Evolutionary conservation across 2,888 invertebrate genomes (phyloP).

Genomic region (Lasioglossum morio): DNA sequence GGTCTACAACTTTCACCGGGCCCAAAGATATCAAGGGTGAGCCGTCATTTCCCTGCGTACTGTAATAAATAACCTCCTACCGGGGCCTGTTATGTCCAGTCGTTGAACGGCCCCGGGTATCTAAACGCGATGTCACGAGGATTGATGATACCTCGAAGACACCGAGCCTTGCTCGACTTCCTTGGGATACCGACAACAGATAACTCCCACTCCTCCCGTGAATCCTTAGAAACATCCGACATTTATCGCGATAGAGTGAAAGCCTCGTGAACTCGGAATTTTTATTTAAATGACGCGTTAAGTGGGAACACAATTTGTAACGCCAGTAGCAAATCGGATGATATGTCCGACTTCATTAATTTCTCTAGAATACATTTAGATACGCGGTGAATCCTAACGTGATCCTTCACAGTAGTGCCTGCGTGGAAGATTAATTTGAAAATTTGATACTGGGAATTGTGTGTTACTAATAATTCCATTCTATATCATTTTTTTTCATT

Average conservation of each 20-base stretch:
- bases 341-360: background rate
- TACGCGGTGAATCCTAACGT: background rate
- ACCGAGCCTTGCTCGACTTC: slow-evolving; percentile 4
- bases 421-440: background rate
- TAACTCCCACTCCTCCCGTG: background rate
- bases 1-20: background rate
- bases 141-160: slow-evolving; percentile 39
- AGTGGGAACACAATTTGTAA: background rate
- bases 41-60: background rate
- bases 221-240: background rate
- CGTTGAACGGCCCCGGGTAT: slow-evolving; percentile 38
- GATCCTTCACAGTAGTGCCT: background rate
- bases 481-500: too few relatives aligned
- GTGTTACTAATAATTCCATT: too few relatives aligned
- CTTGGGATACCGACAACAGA: background rate
- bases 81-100: slow-evolving; percentile 27
- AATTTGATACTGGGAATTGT: too few relatives aligned
- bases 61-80: slow-evolving; percentile 38
- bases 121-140: slow-evolving; percentile 35
- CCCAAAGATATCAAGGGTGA: background rate
- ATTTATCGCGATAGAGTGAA: background rate
- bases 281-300: background rate
- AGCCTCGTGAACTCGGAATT: background rate
- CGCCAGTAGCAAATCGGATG: background rate
- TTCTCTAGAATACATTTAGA: background rate